Base-by-base conservation (phyloP, 2,888 invertebrate species). In the Diarsia mendica region DNA sequence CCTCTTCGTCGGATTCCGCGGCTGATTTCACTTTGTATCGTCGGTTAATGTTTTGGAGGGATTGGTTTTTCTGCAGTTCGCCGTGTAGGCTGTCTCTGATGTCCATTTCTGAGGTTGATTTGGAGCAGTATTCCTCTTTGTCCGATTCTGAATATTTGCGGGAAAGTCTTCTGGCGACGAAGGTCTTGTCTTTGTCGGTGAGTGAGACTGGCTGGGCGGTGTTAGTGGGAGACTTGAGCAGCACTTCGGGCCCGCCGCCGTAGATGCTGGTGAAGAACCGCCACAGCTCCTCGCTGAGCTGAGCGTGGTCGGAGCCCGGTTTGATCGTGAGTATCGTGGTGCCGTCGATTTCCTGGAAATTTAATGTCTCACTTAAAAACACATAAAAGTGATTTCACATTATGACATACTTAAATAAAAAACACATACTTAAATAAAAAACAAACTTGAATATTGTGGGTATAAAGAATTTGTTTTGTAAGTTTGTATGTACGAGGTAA, bases 181-280 rank as follows among this genome's bases (percentile, higher is more conserved):
- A 77, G 2, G 77, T 51, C n/a, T 82, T 86, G 61, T 86, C 86
- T 46, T 85, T 87, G 53, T 87, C 87, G 46, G 71, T 20, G 71
- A 81, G 68, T 55, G 75, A 68, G 63, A 78, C 79, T 9, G 78
- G 85, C 6, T 75, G 73, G 69, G 71, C 72, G 67, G 60, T 69
- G 80, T 67, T 75, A 64, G 76, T 70, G 66, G 94, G 94, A 0
- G 94, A 90, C 64, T 92, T 93, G 39, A 96, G 93, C 8, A 88
- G 90, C n/a, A 99, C 97, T 90, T 98, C 98, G 0, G 99, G 99
- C 0, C 99, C 99, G 1, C 99, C 99, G 15, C 98, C 98, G 92
- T 99, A 99, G 71, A 98, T 98, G 79, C 97, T 97, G 71, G 97
- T 97, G 92, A 99, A 98, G 95, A 99, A 99, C 84, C 97, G 97